Evolutionary conservation across 1,140 invertebrate species (phyloP), one percentile per base, ranked within the genome.

Genomic region (Drosophila watanabei): DNA sequence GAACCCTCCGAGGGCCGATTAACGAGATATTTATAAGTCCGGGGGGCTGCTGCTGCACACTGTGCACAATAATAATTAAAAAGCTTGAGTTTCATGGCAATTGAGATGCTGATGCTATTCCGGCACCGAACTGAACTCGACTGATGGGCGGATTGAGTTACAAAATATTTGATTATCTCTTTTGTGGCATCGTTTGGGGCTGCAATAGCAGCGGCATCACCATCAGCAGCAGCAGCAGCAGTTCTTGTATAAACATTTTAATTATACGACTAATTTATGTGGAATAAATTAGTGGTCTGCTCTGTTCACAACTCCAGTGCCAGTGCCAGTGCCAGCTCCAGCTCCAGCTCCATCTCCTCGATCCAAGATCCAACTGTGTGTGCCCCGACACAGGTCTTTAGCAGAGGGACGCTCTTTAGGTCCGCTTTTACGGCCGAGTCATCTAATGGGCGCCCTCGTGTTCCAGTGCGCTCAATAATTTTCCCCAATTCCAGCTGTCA

Each of bases 401-500:
- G 71, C 76, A 78, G 82, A 75, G 82, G 82, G 84, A 88, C 79
- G 71, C 71, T 84, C 54, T 28, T 56, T 39, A 56, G 54, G 54
- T 56, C 75, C 61, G 68, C 72, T 61, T 73, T 69, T 78, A 62
- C 58, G 63, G 68, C 56, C 75, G 18, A 79, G 80, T 64, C 69
- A 84, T 89, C 84, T 88, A 88, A 88, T 88, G 86, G 85, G 85
- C 85, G 85, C 85, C 85, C 86, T 85, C 84, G 86, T 83, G 86
- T 79, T 88, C 81, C 75, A 89, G 75, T 80, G 86, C 64, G 85
- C 85, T 81, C 86, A 89, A 89, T 91, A 91, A 91, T 91, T 89
- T 89, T 89, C 86, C 75, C 83, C 86, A 90, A 89, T 89, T 89
- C 82, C 79, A 89, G 82, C 92, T 92, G 92, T 92, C 92, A 92